Conservation (phyloP, 2,888 invertebrate species). For the Bruchidius siliquastri region DNA sequence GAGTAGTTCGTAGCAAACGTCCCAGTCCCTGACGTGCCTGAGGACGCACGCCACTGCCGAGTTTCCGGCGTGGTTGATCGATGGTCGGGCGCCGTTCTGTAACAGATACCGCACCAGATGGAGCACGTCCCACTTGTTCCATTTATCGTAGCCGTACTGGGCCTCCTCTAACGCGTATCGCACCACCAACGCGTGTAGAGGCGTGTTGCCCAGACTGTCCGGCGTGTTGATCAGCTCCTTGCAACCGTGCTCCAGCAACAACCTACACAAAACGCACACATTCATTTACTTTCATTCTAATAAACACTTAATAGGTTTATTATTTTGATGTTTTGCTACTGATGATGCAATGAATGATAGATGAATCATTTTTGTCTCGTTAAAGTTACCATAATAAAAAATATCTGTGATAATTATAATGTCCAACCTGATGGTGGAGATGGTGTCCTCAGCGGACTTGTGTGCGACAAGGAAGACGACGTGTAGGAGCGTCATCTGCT, state of each 20-base stretch:
- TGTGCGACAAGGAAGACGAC: conserved; percentile 66
- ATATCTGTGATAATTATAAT: no score
- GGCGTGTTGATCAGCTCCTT: conserved; percentile 68
- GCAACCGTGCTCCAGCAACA: conserved; percentile 67
- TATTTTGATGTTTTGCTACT: no score
- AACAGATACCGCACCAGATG: conserved; percentile 60
- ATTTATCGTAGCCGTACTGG: conserved; percentile 61
- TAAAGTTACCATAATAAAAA: no score
- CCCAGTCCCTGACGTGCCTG: conserved; percentile 66
- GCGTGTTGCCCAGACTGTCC: conserved; percentile 69
- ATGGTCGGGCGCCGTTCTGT: conserved; percentile 61
- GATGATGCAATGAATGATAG: no score
- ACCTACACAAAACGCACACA: conserved; percentile 37
- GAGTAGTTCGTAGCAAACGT: conserved; percentile 57
- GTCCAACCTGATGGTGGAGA: conserved; percentile 52
- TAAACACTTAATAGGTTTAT: no score
- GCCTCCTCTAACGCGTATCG: conserved; percentile 67
- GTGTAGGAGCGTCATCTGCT: conserved; percentile 67
- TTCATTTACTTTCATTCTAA: no score
- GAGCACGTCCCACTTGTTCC: conserved; percentile 72
- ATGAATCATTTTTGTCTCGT: no score
- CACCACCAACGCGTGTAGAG: conserved; percentile 63
- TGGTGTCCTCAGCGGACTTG: conserved; percentile 66
- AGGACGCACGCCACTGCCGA: conserved; percentile 67
- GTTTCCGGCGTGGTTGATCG: conserved; percentile 66